These are phyloP conservation scores for Acanthornis magna DNA, from an alignment of 2,797 vertebrate genomes.

Conservation along the genomic window DNA sequence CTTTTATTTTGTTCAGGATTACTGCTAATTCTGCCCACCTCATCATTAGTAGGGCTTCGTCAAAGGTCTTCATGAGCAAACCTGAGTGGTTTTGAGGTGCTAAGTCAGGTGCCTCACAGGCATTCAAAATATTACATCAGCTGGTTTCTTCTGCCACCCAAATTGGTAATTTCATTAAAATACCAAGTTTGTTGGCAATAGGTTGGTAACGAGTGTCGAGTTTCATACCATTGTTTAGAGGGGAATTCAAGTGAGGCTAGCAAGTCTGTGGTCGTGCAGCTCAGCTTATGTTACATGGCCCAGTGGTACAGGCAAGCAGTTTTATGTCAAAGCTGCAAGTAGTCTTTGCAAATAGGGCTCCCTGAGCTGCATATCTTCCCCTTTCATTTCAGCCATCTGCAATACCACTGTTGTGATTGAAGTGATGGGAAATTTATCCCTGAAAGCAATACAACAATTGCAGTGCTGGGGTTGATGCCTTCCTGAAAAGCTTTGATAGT, in stretches of 20 bases:
- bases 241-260: neutral
- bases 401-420: neutral
- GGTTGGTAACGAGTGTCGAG: neutral
- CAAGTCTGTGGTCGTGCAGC: neutral
- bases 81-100: neutral
- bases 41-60: neutral
- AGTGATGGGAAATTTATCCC: neutral
- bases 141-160: neutral
- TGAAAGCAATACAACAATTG: neutral
- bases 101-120: neutral
- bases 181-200: neutral
- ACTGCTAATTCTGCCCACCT: conserved; percentile 2
- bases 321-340: neutral
- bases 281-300: neutral
- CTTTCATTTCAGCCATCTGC: neutral
- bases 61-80: neutral
- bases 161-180: neutral
- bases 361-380: neutral
- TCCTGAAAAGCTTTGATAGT: neutral
- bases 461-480: neutral
- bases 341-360: neutral
- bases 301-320: neutral
- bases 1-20: neutral
- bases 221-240: neutral
- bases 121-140: neutral